A percentile compares a stretch with the other conserved stretches of the same genome.
phyloP scores from a whole-genome alignment of 2,797 vertebrate genomes.

The Mus caroli region DNA sequence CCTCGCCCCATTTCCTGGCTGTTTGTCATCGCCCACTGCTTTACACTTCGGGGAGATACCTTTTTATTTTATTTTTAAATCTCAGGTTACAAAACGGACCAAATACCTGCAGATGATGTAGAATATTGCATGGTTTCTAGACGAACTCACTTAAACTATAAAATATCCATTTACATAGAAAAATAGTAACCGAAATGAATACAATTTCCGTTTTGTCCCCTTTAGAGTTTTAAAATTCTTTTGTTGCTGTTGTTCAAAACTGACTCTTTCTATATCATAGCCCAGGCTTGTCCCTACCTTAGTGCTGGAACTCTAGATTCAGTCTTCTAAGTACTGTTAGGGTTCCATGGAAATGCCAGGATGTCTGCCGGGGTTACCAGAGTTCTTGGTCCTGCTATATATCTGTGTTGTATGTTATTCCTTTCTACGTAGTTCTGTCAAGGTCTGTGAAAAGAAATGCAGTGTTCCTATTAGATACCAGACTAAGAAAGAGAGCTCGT shows the following conservation, averaged over 20 bases:
- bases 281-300: neutral
- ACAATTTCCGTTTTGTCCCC: slow-evolving; percentile 2
- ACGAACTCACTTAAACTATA: neutral
- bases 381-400: neutral
- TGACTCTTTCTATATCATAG: neutral
- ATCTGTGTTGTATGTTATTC: neutral
- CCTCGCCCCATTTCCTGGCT: slow-evolving; percentile 39
- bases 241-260: neutral
- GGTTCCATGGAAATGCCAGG: too few relatives aligned
- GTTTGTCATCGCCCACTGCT: neutral
- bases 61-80: neutral
- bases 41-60: slow-evolving; percentile 31
- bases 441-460: slow-evolving; percentile 9
- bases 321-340: neutral
- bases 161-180: slow-evolving; percentile 26
- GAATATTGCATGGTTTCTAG: slow-evolving; percentile 7
- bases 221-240: neutral
- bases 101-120: neutral
- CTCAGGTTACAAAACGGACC: neutral
- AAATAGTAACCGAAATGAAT: slow-evolving; percentile 15
- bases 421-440: neutral
- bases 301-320: too few relatives aligned
- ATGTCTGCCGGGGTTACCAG: neutral
- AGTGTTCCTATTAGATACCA: neutral
- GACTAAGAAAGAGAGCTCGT: neutral